Percentiles rank a stretch among this genome's conserved stretches.
Evolutionary conservation across 2,797 vertebrate genomes (phyloP).

Genomic region (Urosaurus nigricauda): DNA sequence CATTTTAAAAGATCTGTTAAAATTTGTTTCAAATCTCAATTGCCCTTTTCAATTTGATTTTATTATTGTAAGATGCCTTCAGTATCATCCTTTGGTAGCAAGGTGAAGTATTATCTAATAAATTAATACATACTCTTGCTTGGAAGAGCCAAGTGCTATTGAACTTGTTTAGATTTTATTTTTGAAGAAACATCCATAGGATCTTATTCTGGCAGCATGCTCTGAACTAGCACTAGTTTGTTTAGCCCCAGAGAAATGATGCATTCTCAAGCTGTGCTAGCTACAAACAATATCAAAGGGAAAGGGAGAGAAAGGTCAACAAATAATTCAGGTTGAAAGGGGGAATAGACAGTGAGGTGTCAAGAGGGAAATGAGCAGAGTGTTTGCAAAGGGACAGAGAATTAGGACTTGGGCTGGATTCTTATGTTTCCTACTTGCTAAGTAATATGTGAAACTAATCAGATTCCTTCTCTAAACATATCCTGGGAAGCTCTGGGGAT

Average conservation of each 20-base stretch:
- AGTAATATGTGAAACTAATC: conserved; percentile 6
- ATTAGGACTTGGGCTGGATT: neutral
- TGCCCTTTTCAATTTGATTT: neutral
- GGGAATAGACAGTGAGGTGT: neutral
- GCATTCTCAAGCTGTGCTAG: neutral
- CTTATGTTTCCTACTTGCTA: conserved; percentile 19
- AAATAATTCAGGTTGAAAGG: conserved; percentile 6
- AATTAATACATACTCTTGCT: neutral
- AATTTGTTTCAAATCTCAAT: neutral
- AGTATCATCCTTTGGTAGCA: neutral
- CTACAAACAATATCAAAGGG: neutral
- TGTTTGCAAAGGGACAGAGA: neutral
- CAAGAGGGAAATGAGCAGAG: conserved; percentile 23
- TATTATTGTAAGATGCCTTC: neutral
- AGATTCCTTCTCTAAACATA: conserved; percentile 9
- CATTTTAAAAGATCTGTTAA: neutral
- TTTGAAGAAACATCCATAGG: neutral
- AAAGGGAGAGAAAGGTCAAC: conserved; percentile 22
- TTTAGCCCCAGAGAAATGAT: neutral
- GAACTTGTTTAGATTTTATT: neutral
- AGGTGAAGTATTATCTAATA: neutral
- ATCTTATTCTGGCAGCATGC: too few species aligned
- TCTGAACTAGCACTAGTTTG: neutral
- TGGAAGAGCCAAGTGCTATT: neutral
- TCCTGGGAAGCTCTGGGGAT: conserved; percentile 17